Base-by-base conservation (phyloP, 2,888 invertebrate genomes). In the Listrodromus nycthemerus region DNA sequence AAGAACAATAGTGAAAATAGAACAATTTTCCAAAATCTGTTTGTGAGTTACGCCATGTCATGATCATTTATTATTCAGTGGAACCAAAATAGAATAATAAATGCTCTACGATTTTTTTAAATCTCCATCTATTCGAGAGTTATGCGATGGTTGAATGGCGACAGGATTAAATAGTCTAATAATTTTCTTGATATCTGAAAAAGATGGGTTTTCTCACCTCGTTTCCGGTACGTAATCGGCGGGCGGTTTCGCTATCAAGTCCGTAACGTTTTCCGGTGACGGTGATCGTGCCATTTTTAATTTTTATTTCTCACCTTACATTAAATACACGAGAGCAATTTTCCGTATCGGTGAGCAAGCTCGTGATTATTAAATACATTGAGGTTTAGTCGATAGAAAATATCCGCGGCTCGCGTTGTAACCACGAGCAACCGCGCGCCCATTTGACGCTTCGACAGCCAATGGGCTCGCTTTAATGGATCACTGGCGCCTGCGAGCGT, bases 191-290 rank as follows among this genome's bases (percentile, higher is more conserved):
- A 50, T 41, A 33, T 10, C 21, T 0, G 13, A n/a, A n/a, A 24
- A 41, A 6, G 0, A 37, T 24, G 19, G 21, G 19, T 7, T 19
- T 7, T 19, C 13, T 65, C 52, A 83, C 83, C 83, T 80, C 8
- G 76, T 67, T 48, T 83, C 76, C 30, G 76, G 48, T 2, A 58
- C 55, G n/a, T 78, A 82, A 67, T 69, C 24, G 19, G 69, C 65
- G 1, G 45, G 30, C 7, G 85, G 86, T 55, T 82, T 84, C 7
- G 71, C 75, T 27, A 86, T 86, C 61, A 86, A 55, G 30, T 86
- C 82, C 24, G 71, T n/a, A 67, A 83, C 83, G 61, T 79, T 78
- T 30, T 82, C 85, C 13, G 63, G 65, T 10, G 80, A 79, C 19
- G 52, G 58, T 6, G 61, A 24, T 48, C 27, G 61, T 61, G 73